These are phyloP conservation scores for Cenopis cana DNA, from an alignment of 2,888 invertebrate species.

Conservation along the genomic window DNA sequence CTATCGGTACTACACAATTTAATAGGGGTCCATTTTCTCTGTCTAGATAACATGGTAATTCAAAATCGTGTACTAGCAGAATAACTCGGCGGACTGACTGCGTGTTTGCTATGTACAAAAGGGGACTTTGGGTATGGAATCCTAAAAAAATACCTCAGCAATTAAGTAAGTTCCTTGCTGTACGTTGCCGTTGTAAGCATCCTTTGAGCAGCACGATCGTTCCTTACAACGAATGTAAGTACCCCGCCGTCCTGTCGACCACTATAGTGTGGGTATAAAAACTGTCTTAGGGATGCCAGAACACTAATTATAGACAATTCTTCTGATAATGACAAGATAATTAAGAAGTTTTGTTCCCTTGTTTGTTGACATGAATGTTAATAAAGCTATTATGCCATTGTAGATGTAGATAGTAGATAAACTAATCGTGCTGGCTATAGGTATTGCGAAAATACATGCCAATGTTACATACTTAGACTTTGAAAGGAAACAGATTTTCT, in stretches of 20 bases:
- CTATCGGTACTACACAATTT: not conserved
- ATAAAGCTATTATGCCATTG: constrained; percentile 12
- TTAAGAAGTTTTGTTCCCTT: constrained; percentile 6
- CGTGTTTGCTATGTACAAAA: too few species aligned
- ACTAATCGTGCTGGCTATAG: not conserved
- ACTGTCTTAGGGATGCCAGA: not conserved
- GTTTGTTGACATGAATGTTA: constrained; percentile 4
- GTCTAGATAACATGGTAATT: not conserved
- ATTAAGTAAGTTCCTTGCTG: not conserved
- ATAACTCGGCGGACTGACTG: too few species aligned
- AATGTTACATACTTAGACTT: too few species aligned
- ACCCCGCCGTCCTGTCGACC: not conserved
- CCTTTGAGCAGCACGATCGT: not conserved
- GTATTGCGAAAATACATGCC: too few species aligned
- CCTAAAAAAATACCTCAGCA: not conserved
- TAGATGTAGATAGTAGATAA: not conserved
- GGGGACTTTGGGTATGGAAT: not conserved
- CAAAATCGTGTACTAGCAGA: too few species aligned
- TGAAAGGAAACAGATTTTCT: too few species aligned
- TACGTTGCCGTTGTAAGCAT: not conserved
- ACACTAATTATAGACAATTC: constrained; percentile 16
- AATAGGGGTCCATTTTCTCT: not conserved
- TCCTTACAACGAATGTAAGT: not conserved
- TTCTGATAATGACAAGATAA: constrained; percentile 5
- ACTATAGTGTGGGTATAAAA: not conserved